Evolutionary conservation across 2,113 vertebrate species (phyloP).

Genomic region (Pogona vitticeps): DNA sequence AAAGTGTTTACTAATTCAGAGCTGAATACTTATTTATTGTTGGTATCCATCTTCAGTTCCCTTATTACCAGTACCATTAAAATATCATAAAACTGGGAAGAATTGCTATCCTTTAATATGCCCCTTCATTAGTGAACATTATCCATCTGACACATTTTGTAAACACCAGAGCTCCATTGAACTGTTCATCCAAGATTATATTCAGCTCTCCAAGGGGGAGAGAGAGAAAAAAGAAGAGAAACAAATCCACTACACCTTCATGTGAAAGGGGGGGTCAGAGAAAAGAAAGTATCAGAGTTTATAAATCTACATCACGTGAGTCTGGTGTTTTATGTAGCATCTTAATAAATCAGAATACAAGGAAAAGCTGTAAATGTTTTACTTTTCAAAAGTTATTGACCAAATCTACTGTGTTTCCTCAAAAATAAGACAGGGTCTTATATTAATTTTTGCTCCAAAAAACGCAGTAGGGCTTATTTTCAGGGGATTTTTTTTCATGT

Average conservation of each 20-base stretch:
- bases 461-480: too few relatives aligned
- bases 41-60: conserved; percentile 44
- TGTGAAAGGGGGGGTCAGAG: conserved; percentile 27
- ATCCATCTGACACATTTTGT: conserved; percentile 56
- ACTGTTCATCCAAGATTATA: conserved; percentile 39
- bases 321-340: conserved; percentile 38
- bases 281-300: conserved; percentile 53
- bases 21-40: conserved; percentile 51
- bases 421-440: too few relatives aligned
- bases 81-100: conserved; percentile 60
- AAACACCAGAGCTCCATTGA: conserved; percentile 53
- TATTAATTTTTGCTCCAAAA: too few relatives aligned
- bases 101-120: conserved; percentile 47
- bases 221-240: conserved; percentile 23
- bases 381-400: conserved; percentile 5
- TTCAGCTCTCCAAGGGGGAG: neutral
- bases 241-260: conserved; percentile 52
- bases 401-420: too few relatives aligned
- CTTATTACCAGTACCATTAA: conserved; percentile 51
- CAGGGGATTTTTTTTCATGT: too few relatives aligned
- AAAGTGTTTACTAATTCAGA: conserved; percentile 52
- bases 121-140: conserved; percentile 59
- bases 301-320: conserved; percentile 47
- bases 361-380: conserved; percentile 45
- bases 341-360: conserved; percentile 21